Evolutionary conservation across 2,113 vertebrate species (phyloP), one percentile per base, ranked within the genome.

Genomic region (Pachyramphus minor): DNA sequence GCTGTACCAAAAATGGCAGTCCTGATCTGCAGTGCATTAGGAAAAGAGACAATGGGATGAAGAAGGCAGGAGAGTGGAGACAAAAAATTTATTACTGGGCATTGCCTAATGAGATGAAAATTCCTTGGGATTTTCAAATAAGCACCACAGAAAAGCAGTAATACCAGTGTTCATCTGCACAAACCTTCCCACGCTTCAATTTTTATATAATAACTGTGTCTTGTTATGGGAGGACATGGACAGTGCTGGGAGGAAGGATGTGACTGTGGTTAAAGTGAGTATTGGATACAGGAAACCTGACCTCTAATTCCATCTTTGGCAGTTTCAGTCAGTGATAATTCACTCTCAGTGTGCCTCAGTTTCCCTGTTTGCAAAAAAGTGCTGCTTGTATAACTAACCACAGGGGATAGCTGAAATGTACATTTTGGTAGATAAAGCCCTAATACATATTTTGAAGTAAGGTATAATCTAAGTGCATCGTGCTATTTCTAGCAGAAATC

Each of bases 1-100:
- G 84, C 89, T 75, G 83, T 72, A 93, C 80, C 86, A 92, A 96
- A 96, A 97, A 94, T 93, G 86, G 92, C 80, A 92, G 85, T 90
- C 53, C 41, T 73, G 90, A 95, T 78, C 83, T 88, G 88, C 76
- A 79, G 86, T 89, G 62, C 56, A 27, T 93, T 95, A 93, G 59
- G 45, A 87, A 85, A 67, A 44, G 73, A 95, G 69, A 95, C 92
- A 95, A 93, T 76, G 66, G 80, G 66, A 73, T 69, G 77, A 89
- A 94, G 69, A 60, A 93, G 86, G 44, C 93, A 94, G 88, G 75
- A 93, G 64, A 89, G 62, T 27, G 82, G 87, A 93, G 88, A 75
- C 49, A 72, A 95, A 55, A 88, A 88, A 90, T 93, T 96, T 94
- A 94, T 94, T 95, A 45, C 80, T 50, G 76, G 83, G 64, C 88